Conservation (phyloP, 2,797 vertebrate genomes). For the Lemur catta region DNA sequence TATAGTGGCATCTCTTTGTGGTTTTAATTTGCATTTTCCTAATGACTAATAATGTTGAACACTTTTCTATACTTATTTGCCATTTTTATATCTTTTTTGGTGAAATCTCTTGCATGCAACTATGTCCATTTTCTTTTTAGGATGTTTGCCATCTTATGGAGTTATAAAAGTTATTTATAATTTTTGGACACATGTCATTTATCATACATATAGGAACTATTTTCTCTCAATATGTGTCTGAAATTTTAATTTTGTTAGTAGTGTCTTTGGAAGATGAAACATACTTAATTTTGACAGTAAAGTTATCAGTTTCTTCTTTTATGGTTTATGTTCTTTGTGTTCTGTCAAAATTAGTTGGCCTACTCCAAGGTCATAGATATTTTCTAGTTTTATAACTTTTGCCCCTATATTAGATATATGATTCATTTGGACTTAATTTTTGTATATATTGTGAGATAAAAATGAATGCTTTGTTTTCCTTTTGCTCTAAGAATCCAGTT, state of each 20-base stretch:
- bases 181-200: not conserved
- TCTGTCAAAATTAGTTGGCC: not conserved
- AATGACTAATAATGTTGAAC: conserved; percentile 47
- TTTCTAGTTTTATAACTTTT: not conserved
- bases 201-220: not conserved
- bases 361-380: not conserved
- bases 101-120: not conserved
- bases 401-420: not conserved
- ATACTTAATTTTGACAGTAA: not conserved
- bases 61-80: conserved; percentile 32
- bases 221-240: not conserved
- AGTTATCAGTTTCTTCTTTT: conserved; percentile 15
- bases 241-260: conserved; percentile 4
- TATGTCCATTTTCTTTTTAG: not conserved
- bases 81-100: conserved; percentile 17
- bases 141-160: not conserved
- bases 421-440: not conserved
- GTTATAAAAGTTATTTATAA: not conserved
- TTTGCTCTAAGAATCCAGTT: not conserved
- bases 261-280: not conserved
- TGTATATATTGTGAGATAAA: not conserved
- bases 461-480: not conserved
- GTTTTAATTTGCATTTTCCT: conserved; percentile 64
- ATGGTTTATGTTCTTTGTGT: not conserved
- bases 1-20: conserved; percentile 1